Evolutionary conservation across 2,888 invertebrate genomes (phyloP).

Genomic region (Eudasyphora cyanicolor): DNA sequence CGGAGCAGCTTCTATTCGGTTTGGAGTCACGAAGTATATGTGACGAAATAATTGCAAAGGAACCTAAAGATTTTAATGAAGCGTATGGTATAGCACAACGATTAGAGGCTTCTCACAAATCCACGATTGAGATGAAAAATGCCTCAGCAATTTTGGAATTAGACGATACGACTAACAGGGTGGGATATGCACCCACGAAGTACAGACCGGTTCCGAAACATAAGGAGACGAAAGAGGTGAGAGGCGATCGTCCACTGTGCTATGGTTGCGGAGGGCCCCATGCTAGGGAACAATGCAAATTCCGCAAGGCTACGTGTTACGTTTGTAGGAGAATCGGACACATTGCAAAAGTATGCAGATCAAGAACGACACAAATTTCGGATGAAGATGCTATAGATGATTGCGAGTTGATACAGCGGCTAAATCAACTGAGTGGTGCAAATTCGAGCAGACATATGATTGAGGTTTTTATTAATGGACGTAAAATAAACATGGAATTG

Average conservation of each 20-base stretch:
- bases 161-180: not conserved
- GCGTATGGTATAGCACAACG: no score
- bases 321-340: no score
- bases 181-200: not conserved
- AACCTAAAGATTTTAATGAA: no score
- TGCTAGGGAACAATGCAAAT: not conserved
- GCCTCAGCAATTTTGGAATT: not conserved
- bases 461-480: no score
- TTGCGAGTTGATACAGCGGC: no score
- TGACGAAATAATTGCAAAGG: not conserved
- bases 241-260: not conserved
- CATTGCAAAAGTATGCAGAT: no score
- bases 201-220: not conserved
- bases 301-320: constrained; percentile 17
- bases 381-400: no score
- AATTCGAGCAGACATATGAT: no score
- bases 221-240: not conserved
- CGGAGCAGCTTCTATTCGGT: constrained; percentile 59
- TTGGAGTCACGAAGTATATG: constrained; percentile 15
- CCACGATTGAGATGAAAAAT: no score
- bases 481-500: no score
- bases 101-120: not conserved
- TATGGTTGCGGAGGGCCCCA: not conserved
- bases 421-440: no score
- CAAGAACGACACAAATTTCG: no score